Evolutionary conservation across 2,797 vertebrate species (phyloP).

Genomic region (Harpagifer antarcticus): DNA sequence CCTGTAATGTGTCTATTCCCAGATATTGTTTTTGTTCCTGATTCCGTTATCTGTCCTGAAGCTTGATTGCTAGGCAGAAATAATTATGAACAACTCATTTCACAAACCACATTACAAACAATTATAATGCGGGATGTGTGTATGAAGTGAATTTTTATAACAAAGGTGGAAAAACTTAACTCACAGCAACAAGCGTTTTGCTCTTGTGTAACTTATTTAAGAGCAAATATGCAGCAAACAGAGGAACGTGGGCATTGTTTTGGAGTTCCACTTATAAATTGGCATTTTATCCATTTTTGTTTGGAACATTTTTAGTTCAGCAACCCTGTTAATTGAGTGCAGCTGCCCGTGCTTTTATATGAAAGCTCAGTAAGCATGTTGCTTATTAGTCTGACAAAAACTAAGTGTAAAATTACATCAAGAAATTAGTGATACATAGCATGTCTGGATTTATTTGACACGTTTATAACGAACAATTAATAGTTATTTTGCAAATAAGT

Average conservation of each 20-base stretch:
- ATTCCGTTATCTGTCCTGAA: not conserved
- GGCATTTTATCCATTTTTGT: not conserved
- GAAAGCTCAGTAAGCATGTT: too few species aligned
- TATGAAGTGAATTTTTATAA: not conserved
- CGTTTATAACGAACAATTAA: constrained; percentile 1
- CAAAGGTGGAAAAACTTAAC: not conserved
- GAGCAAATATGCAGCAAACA: not conserved
- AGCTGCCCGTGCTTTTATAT: not conserved
- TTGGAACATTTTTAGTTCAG: too few species aligned
- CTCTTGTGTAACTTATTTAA: too few species aligned
- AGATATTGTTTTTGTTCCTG: not conserved
- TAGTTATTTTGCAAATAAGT: not conserved
- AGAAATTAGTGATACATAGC: not conserved
- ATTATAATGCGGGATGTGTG: not conserved
- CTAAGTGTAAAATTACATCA: not conserved
- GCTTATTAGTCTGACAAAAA: too few species aligned
- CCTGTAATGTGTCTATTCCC: not conserved
- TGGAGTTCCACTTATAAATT: not conserved
- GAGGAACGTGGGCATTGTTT: not conserved
- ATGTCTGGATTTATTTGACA: constrained; percentile 4
- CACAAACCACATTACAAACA: not conserved
- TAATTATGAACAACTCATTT: not conserved
- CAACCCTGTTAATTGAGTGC: not conserved
- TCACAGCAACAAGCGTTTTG: not conserved
- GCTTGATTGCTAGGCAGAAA: not conserved